These are phyloP conservation scores for Podocnemis expansa DNA, from an alignment of 2,113 vertebrate species.

Conservation along the genomic window DNA sequence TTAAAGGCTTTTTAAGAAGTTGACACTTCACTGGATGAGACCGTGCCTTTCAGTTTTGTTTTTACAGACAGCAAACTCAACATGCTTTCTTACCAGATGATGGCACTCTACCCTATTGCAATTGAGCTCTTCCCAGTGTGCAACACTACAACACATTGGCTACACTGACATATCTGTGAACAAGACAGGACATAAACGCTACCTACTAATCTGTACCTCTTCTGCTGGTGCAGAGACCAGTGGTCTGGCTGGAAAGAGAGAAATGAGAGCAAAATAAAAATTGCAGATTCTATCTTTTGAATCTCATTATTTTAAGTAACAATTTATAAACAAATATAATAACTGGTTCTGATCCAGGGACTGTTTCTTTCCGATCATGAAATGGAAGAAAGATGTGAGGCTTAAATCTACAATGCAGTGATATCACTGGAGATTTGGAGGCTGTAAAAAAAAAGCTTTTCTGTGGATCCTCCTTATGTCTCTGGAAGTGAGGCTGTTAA, in stretches of 20 bases:
- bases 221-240: neutral
- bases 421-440: neutral
- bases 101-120: constrained; percentile 45
- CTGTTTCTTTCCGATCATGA: neutral
- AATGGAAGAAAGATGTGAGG: neutral
- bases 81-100: constrained; percentile 50
- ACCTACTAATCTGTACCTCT: constrained; percentile 43
- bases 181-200: neutral
- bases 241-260: constrained; percentile 7
- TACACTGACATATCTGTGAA: neutral
- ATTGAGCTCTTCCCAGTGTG: neutral
- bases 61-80: neutral
- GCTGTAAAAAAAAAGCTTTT: neutral
- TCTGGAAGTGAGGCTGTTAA: neutral
- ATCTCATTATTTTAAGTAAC: neutral
- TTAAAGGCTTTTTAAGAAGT: constrained; percentile 64
- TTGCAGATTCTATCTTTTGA: neutral
- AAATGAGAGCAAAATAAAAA: constrained; percentile 5
- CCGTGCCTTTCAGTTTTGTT: neutral
- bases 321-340: neutral
- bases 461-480: neutral
- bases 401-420: too few relatives aligned
- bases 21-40: constrained; percentile 28
- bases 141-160: neutral
- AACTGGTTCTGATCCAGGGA: neutral